A percentile compares a stretch with the other conserved stretches of the same genome.
Evolutionary conservation across 2,113 vertebrate genomes (phyloP).

Genomic region (Clinocottus analis): DNA sequence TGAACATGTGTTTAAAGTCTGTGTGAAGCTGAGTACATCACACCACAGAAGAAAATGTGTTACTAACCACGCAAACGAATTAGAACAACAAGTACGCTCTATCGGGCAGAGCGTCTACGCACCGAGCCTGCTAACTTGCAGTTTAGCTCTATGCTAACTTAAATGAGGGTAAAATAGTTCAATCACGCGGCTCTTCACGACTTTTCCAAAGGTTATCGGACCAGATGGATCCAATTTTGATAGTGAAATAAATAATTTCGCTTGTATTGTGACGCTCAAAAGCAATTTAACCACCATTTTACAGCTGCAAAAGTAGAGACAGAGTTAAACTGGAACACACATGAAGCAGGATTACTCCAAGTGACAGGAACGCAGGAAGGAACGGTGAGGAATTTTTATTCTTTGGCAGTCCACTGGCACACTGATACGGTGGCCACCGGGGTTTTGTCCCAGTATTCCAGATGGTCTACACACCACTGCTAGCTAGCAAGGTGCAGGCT

Average conservation of each 20-base stretch:
- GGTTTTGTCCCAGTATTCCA: neutral
- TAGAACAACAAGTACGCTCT: neutral
- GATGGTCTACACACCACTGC: too few relatives aligned
- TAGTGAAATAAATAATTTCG: neutral
- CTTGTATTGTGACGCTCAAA: neutral
- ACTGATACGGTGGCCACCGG: too few relatives aligned
- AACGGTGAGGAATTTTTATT: too few relatives aligned
- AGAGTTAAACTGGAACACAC: neutral
- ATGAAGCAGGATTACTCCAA: neutral
- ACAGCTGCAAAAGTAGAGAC: neutral
- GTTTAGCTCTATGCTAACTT: too few relatives aligned
- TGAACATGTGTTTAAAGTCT: neutral
- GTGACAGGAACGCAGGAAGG: neutral
- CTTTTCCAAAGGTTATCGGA: neutral
- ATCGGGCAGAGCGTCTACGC: neutral
- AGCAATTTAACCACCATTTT: neutral
- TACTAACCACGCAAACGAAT: neutral
- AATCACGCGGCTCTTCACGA: neutral
- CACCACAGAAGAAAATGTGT: neutral
- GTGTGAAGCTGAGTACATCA: neutral
- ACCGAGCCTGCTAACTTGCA: neutral
- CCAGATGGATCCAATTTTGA: neutral
- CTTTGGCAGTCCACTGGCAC: too few relatives aligned
- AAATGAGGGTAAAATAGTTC: neutral
- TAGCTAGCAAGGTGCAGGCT: too few relatives aligned